Evolutionary conservation across 2,888 invertebrate genomes (phyloP).

Genomic region (Seira musarum): DNA sequence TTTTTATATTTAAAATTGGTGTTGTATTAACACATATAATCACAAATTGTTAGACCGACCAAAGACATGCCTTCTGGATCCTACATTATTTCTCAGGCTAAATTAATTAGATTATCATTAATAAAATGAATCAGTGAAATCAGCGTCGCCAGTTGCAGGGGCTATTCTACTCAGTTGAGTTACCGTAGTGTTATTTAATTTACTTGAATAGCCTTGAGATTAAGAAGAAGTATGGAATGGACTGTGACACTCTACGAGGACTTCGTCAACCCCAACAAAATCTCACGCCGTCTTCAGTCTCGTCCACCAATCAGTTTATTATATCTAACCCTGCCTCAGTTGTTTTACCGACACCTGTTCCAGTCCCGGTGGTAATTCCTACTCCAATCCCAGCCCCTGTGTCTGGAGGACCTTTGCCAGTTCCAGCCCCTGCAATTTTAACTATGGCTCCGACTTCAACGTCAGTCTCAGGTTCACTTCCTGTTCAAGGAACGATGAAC

Average conservation of each 20-base stretch:
- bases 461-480: neutral
- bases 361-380: neutral
- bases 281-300: neutral
- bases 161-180: too few species aligned
- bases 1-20: too few species aligned
- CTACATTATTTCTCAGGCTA: too few species aligned
- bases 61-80: too few species aligned
- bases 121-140: too few species aligned
- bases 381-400: neutral
- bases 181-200: too few species aligned
- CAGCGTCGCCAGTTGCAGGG: too few species aligned
- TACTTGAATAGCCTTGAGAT: slow-evolving; percentile 40
- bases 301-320: neutral
- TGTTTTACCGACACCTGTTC: slow-evolving; percentile 8
- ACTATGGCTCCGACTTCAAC: slow-evolving; percentile 9
- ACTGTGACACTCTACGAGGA: slow-evolving; percentile 57
- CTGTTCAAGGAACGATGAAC: neutral
- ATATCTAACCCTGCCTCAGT: neutral
- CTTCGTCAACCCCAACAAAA: slow-evolving; percentile 25
- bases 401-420: slow-evolving; percentile 15
- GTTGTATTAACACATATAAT: too few species aligned
- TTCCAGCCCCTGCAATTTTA: slow-evolving; percentile 23
- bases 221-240: slow-evolving; percentile 62
- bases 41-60: too few species aligned
- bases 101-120: too few species aligned